Base-by-base conservation (phyloP, 2,888 invertebrate species). In the Lagria hirta region DNA sequence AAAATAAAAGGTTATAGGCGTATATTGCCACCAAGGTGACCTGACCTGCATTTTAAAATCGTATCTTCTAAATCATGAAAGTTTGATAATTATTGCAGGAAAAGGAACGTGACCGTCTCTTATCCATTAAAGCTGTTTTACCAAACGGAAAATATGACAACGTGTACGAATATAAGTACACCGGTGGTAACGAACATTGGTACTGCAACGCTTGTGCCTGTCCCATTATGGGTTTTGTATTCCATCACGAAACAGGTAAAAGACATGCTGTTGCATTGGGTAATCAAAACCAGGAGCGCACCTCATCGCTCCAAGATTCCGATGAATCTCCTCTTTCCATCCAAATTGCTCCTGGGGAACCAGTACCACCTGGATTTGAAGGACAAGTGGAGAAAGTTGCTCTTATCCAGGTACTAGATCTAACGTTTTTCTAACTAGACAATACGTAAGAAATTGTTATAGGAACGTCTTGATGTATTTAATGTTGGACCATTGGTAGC, bases 291-390 rank as follows among this genome's bases (percentile, higher is more conserved):
- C 32, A 37, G 8, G 24, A 27, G 2, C 15, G 34, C 8, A 22
- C 22, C 8, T 17, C 42, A 4, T 7, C 17, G 5, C 13, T 17
- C 10, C 21, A 17, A 4, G 48, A 41, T 8, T 32, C 23, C n/a
- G 55, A 54, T 8, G 58, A 48, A 7, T 16, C 22, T 1, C 49
- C 48, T 2, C n/a, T n/a, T n/a, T 21, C 41, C 8, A 47, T 68
- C 10, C 64, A 64, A 18, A 57, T 78, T 13, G 78, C 78, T 3
- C 79, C 82, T 2, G 84, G 84, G 3, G 84, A 85, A 62, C 84
- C 84, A 2, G 73, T 82, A 8, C 84, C 84, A 6, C 84, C 84
- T 1, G 84, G 84, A 1, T 81, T 83, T 69, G 84, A 84, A 63
- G 82, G 80, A 52, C 79, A 81, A 54, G 68, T 81, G 5, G 72